A percentile compares a stretch with the other conserved stretches of the same genome.
Conservation (phyloP, 2,797 vertebrate species). For the Labeo calbasu region DNA sequence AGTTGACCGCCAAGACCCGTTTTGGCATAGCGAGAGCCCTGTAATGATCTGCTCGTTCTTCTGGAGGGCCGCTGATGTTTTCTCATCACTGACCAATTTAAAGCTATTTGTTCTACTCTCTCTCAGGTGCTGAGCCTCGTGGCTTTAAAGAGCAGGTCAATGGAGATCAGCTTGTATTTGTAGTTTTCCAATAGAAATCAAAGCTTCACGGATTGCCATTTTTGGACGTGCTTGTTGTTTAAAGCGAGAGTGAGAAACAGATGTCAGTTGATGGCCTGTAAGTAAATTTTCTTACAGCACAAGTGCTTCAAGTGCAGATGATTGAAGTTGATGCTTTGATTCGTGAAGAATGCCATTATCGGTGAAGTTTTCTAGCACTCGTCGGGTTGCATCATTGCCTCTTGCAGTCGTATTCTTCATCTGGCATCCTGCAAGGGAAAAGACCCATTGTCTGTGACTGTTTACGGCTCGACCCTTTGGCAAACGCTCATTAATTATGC, state of each 20-base stretch:
- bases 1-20: constrained; percentile 69
- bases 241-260: background rate
- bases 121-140: constrained; percentile 81
- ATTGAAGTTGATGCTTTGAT: constrained; percentile 66
- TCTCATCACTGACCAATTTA: constrained; percentile 95
- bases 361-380: constrained; percentile 49
- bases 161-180: constrained; percentile 45
- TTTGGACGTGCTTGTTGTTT: constrained; percentile 7
- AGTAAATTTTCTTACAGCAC: constrained; percentile 30
- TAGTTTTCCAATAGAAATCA: constrained; percentile 39
- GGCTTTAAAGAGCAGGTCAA: constrained; percentile 65
- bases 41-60: constrained; percentile 90
- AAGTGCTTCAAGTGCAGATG: constrained; percentile 60
- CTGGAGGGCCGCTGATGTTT: constrained; percentile 88
- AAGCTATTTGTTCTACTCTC: constrained; percentile 89
- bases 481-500: constrained; percentile 99
- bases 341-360: constrained; percentile 65
- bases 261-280: background rate
- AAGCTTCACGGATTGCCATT: constrained; percentile 21
- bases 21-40: constrained; percentile 79
- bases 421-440: constrained; percentile 68
- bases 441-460: constrained; percentile 87
- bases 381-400: constrained; percentile 61
- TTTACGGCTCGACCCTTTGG: constrained; percentile 91
- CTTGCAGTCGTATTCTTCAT: constrained; percentile 73